These are phyloP conservation scores for Hydrophis major DNA, from an alignment of 2,797 vertebrate species.

Conservation along the genomic window DNA sequence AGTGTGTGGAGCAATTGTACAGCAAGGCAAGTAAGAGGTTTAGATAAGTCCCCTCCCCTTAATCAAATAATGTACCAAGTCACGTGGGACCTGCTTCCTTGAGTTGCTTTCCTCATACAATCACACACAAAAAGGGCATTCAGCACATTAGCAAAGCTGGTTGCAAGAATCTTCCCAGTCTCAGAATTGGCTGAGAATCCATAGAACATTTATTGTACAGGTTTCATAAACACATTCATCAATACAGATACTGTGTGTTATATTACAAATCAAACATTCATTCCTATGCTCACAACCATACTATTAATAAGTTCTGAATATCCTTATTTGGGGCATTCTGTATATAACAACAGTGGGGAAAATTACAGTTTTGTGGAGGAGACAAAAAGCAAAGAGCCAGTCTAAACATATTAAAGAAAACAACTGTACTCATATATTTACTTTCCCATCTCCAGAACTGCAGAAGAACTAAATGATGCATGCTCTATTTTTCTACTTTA, in stretches of 20 bases:
- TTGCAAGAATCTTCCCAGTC: neutral
- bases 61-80: neutral
- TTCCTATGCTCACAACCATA: neutral
- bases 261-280: neutral
- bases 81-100: neutral
- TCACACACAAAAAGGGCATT: neutral
- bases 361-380: neutral
- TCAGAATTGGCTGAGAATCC: neutral
- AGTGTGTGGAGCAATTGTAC: neutral
- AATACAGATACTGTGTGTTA: neutral
- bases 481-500: neutral
- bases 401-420: neutral
- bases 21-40: neutral
- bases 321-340: neutral
- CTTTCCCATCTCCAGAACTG: neutral
- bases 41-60: neutral
- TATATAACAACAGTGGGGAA: neutral
- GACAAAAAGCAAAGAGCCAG: neutral
- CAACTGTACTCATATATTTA: neutral
- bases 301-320: neutral
- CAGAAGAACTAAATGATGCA: neutral
- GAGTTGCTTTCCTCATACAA: neutral
- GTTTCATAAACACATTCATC: neutral
- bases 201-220: neutral
- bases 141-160: neutral